Evolutionary conservation across 2,113 vertebrate genomes (phyloP).

Genomic region (Urocynchramus pylzowi): DNA sequence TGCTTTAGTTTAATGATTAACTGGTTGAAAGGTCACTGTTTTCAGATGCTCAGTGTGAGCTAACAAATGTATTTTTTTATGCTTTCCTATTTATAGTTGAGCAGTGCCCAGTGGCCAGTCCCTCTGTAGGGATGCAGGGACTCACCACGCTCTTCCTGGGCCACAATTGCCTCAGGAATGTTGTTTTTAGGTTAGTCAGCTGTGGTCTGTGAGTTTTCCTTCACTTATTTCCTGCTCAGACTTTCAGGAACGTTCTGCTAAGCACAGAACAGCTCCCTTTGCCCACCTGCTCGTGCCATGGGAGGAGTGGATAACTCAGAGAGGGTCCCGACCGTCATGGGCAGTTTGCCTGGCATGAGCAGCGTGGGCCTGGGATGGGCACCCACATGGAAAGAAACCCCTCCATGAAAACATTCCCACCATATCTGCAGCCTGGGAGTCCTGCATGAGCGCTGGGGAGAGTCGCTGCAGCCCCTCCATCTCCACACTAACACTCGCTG

Average conservation of each 20-base stretch:
- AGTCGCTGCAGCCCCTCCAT: not conserved
- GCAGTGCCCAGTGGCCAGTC: not conserved
- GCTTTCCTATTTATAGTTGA: not conserved
- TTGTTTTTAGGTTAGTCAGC: not conserved
- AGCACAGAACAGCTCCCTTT: not conserved
- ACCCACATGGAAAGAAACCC: not conserved
- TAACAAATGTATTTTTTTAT: not conserved
- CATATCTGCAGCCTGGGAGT: not conserved
- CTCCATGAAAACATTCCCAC: accelerated
- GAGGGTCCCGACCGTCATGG: accelerated
- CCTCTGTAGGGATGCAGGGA: not conserved
- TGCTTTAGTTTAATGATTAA: not conserved
- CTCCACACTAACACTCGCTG: accelerated
- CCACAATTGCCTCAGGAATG: not conserved
- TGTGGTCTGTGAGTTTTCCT: not conserved
- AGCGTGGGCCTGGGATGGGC: not conserved
- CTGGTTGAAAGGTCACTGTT: not conserved
- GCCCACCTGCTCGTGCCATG: accelerated
- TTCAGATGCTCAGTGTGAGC: not conserved
- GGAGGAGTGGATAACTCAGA: accelerated
- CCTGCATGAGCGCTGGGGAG: not conserved
- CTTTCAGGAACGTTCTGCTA: accelerated
- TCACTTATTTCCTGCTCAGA: not conserved
- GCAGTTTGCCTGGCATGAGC: not conserved
- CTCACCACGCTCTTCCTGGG: not conserved